A percentile compares a stretch with the other conserved stretches of the same genome.
These are phyloP conservation scores for Cyclina sinensis DNA, from an alignment of 1,140 invertebrate species.

Conservation along the genomic window DNA sequence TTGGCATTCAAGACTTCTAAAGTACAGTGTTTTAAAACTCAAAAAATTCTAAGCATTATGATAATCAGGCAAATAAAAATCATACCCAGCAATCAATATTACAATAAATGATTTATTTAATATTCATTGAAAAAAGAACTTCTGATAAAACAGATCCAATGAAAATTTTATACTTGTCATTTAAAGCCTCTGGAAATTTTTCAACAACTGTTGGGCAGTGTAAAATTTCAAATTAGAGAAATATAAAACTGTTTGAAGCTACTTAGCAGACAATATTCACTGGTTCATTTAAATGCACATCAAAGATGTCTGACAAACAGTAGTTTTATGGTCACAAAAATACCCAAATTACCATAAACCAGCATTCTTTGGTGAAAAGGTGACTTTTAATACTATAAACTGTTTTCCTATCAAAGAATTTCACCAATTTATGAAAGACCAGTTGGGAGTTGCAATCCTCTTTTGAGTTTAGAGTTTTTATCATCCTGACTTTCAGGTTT, in stretches of 20 bases:
- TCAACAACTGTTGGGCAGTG: neutral
- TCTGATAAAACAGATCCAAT: neutral
- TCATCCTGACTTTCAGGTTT: too few relatives aligned
- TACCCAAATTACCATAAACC: conserved; percentile 43
- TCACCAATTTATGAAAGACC: neutral
- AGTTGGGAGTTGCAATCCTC: too few relatives aligned
- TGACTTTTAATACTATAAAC: neutral
- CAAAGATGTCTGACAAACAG: conserved; percentile 23
- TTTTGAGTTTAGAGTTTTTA: too few relatives aligned
- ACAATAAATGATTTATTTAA: neutral
- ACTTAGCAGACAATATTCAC: conserved; percentile 36
- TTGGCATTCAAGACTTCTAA: too few relatives aligned
- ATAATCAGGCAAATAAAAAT: too few relatives aligned
- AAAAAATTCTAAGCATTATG: too few relatives aligned
- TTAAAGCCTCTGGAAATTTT: neutral
- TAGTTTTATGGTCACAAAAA: conserved; percentile 33
- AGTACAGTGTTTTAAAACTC: too few relatives aligned
- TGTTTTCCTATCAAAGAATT: conserved; percentile 1
- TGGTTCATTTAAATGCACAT: neutral
- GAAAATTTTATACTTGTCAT: neutral
- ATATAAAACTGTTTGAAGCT: neutral
- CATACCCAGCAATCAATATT: neutral
- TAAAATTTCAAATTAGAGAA: conserved; percentile 9
- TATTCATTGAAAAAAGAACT: neutral
- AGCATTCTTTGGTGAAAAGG: neutral